Evolutionary conservation across 2,113 vertebrate genomes (phyloP).

Genomic region (Felis chaus): DNA sequence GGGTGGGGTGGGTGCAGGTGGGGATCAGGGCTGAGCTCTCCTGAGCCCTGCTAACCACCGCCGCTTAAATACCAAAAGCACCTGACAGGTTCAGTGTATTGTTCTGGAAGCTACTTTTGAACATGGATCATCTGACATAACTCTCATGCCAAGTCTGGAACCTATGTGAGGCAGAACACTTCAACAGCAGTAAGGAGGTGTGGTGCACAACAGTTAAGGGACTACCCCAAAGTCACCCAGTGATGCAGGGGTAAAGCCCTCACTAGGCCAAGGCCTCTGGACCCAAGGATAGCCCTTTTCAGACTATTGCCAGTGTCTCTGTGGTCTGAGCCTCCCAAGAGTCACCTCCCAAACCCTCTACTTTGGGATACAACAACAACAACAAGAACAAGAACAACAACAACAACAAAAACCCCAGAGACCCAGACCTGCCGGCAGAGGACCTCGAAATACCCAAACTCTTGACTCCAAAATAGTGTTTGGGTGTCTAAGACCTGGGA

Average conservation of each 20-base stretch:
- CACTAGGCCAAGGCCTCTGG: neutral
- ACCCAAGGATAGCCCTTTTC: neutral
- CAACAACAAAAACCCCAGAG: neutral
- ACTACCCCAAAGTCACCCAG: neutral
- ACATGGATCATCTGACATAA: neutral
- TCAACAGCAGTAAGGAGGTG: neutral
- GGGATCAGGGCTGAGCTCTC: neutral
- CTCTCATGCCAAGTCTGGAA: neutral
- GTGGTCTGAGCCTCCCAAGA: neutral
- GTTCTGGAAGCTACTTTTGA: neutral
- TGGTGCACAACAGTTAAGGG: neutral
- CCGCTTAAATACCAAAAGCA: neutral
- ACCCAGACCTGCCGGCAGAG: neutral
- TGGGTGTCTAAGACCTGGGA: neutral
- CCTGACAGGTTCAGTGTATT: neutral
- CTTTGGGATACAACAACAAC: no score
- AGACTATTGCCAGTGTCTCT: neutral
- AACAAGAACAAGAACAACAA: no score
- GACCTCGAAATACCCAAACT: neutral
- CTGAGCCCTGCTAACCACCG: neutral
- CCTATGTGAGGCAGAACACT: neutral
- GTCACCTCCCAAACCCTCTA: neutral
- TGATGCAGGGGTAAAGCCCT: accelerated
- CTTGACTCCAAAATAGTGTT: neutral
- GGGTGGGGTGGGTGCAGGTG: accelerated